A percentile compares a stretch with the other conserved stretches of the same genome.
Conservation (phyloP, 2,113 vertebrate species). For the Xenopus borealis region DNA sequence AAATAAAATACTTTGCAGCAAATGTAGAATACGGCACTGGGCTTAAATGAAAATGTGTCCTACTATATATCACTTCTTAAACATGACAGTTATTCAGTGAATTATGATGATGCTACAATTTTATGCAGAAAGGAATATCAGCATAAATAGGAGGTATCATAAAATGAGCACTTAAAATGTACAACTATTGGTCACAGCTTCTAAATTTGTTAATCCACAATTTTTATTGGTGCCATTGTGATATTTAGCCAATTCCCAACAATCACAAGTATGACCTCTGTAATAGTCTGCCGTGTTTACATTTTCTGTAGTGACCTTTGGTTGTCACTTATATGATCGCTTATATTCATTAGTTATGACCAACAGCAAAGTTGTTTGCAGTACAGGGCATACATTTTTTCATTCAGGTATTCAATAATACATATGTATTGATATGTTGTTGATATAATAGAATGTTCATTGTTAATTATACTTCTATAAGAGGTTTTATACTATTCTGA, state of each 20-base stretch:
- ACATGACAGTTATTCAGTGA: slow-evolving; percentile 28
- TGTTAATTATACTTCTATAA: too few relatives aligned
- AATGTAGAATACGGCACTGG: background rate
- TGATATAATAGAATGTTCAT: too few relatives aligned
- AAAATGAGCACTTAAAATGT: slow-evolving; percentile 22
- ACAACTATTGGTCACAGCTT: slow-evolving; percentile 29
- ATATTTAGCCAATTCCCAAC: slow-evolving; percentile 29
- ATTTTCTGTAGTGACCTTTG: background rate
- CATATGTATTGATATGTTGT: too few relatives aligned
- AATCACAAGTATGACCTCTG: slow-evolving; percentile 36
- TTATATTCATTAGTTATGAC: background rate
- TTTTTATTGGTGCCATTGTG: slow-evolving; percentile 24
- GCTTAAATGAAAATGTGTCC: slow-evolving; percentile 22
- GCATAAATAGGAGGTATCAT: slow-evolving; percentile 18
- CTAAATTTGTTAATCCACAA: slow-evolving; percentile 27
- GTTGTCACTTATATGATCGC: background rate
- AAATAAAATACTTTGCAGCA: slow-evolving; percentile 9
- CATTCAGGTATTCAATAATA: too few relatives aligned
- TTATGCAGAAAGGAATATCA: slow-evolving; percentile 23
- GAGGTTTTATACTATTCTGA: too few relatives aligned
- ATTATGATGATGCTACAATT: slow-evolving; percentile 42
- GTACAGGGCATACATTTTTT: background rate
- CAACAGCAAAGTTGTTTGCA: background rate
- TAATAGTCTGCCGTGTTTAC: slow-evolving; percentile 7
- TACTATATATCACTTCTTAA: slow-evolving; percentile 7